These are phyloP conservation scores for Hydrolagus affinis DNA, from an alignment of 2,113 vertebrate species.

Conservation along the genomic window DNA sequence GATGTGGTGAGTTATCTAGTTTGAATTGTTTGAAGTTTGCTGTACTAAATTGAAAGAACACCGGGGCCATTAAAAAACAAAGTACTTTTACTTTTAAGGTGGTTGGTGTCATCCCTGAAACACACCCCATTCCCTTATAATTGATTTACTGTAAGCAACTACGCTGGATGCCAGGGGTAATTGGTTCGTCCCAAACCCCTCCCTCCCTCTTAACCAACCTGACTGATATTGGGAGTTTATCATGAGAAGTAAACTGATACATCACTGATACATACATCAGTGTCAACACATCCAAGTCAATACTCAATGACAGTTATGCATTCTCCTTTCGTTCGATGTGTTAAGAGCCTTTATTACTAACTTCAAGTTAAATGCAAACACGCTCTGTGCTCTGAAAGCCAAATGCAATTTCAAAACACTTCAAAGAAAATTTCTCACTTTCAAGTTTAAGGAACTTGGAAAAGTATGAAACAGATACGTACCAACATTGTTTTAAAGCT, in stretches of 20 bases:
- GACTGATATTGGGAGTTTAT: not conserved
- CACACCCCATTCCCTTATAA: not conserved
- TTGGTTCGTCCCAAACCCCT: not conserved
- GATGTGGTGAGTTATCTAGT: conserved; percentile 80
- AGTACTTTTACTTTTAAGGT: not conserved
- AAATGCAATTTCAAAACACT: too few species aligned
- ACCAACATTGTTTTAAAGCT: not conserved
- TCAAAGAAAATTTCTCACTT: too few species aligned
- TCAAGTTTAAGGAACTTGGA: too few species aligned
- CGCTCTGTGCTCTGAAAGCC: too few species aligned
- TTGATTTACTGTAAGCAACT: not conserved
- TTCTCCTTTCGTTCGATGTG: too few species aligned
- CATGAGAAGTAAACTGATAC: not conserved
- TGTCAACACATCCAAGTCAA: not conserved
- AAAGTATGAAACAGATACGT: too few species aligned
- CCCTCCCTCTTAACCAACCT: not conserved
- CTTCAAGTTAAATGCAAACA: too few species aligned
- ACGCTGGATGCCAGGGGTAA: not conserved
- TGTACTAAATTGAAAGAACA: not conserved
- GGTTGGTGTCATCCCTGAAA: not conserved
- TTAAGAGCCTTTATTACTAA: too few species aligned
- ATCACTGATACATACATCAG: too few species aligned
- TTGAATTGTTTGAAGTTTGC: conserved; percentile 50
- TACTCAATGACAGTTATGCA: not conserved
- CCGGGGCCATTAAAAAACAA: not conserved